Conservation (phyloP, 2,888 invertebrate species). For the Crocallis elinguaria region DNA sequence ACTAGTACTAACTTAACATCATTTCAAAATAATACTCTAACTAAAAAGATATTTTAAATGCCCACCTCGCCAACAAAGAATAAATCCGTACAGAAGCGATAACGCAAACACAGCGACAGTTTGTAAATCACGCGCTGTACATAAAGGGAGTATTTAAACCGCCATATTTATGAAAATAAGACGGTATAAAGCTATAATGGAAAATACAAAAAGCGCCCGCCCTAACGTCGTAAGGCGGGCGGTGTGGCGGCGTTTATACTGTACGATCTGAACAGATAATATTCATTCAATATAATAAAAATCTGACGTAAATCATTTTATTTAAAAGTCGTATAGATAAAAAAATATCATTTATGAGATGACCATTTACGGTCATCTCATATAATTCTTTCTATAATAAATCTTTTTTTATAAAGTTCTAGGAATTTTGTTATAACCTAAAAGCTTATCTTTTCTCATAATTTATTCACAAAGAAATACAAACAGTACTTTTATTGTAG, state of each 20-base stretch:
- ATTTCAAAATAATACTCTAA: neutral
- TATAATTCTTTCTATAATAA: too few relatives aligned
- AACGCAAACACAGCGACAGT: slow-evolving; percentile 51
- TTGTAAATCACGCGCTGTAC: slow-evolving; percentile 74
- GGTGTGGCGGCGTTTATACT: slow-evolving; percentile 35
- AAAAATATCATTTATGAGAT: too few relatives aligned
- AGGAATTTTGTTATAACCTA: too few relatives aligned
- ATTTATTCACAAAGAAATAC: too few relatives aligned
- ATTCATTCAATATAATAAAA: too few relatives aligned
- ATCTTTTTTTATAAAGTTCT: too few relatives aligned
- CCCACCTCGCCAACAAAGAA: slow-evolving; percentile 12
- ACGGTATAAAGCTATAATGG: slow-evolving; percentile 76
- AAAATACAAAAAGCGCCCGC: slow-evolving; percentile 78
- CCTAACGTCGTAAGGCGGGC: slow-evolving; percentile 56
- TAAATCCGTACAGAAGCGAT: slow-evolving; percentile 23
- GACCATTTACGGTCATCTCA: too few relatives aligned
- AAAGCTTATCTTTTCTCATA: too few relatives aligned
- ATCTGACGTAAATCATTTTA: too few relatives aligned
- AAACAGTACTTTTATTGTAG: too few relatives aligned
- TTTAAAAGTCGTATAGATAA: too few relatives aligned
- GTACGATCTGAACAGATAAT: slow-evolving; percentile 22
- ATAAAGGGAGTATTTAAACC: slow-evolving; percentile 78
- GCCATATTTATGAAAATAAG: slow-evolving; percentile 83
- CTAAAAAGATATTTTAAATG: neutral
- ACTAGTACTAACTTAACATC: too few relatives aligned